Evolutionary conservation across 2,888 invertebrate species (phyloP), one percentile per base, ranked within the genome.

Genomic region (Cynaeus angustus): DNA sequence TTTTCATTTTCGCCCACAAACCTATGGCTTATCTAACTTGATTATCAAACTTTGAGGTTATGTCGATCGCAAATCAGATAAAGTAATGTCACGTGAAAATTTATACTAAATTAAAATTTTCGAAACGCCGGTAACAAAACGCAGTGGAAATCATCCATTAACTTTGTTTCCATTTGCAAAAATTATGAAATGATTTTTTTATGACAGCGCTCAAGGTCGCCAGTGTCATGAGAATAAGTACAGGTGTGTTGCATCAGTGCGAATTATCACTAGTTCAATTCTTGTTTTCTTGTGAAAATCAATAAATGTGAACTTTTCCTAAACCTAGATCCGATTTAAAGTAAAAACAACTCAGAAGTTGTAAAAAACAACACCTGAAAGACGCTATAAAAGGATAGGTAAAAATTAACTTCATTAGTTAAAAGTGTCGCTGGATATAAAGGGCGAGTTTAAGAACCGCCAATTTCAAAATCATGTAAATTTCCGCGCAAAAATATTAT

Each of bases 1-100:
- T 28, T 50, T 6, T 45, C 56, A 52, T 59, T 45, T 46, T 59
- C 26, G 38, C 9, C 1, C 16, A 41, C 3, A 9, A 26, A 48
- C 10, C 10, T 16, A 7, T 26, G 3, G 12, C 14, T 37, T 55
- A 55, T 53, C 14, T 52, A 30, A 64, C 21, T 21, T 12, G 16
- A 43, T 38, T 10, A 43, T 30, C 9, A n/a, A n/a, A 41, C 14
- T 28, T 64, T 64, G 38, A 50, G 45, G 50, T 52, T 52, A 28
- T 21, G 30, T 52, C 2, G 10, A 12, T 37, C 9, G 37, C 9
- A 37, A 37, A n/a, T 41, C 38, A 41, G 38, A 16, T 55, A 38
- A 26, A 16, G 33, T 21, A 41, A 41, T 56, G 56, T 30, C 14
- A 37, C 37, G 37, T 4, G 4, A 21, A 4, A 21, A 21, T 33